Conservation (phyloP, 2,113 vertebrate genomes). For the Eulacestoma nigropectus region DNA sequence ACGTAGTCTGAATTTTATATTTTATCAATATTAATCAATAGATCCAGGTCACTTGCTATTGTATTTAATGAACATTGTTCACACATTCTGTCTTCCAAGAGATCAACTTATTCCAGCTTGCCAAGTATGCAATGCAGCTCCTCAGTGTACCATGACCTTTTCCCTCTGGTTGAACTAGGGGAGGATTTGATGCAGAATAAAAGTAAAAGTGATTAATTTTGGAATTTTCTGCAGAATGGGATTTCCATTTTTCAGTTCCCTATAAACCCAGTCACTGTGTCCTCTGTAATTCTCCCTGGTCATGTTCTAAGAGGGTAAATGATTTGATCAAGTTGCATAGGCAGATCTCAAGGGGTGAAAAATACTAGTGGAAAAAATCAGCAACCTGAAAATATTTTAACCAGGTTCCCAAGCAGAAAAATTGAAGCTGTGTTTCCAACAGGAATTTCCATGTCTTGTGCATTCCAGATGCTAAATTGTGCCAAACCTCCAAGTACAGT, state of each 20-base stretch:
- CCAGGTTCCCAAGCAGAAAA: not conserved
- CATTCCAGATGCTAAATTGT: not conserved
- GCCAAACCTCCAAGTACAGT: not conserved
- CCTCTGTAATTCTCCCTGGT: not conserved
- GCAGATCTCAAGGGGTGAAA: not conserved
- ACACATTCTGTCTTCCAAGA: not conserved
- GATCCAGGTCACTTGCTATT: not conserved
- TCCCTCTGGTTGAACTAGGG: not conserved
- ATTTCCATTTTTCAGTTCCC: not conserved
- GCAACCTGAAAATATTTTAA: not conserved
- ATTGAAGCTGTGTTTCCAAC: not conserved
- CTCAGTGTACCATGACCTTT: not conserved
- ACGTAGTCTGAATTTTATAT: not conserved
- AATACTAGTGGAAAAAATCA: not conserved
- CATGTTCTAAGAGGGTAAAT: not conserved
- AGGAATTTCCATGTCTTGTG: not conserved
- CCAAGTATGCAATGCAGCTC: not conserved
- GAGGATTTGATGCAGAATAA: not conserved
- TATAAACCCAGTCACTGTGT: not conserved
- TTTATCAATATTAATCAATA: not conserved
- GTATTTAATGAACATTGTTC: not conserved
- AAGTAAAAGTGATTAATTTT: not conserved
- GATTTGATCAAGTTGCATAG: not conserved
- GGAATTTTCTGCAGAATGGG: not conserved
- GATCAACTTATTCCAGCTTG: not conserved